Conservation (phyloP, 2,888 invertebrate genomes). For the Lasiommata megera region DNA sequence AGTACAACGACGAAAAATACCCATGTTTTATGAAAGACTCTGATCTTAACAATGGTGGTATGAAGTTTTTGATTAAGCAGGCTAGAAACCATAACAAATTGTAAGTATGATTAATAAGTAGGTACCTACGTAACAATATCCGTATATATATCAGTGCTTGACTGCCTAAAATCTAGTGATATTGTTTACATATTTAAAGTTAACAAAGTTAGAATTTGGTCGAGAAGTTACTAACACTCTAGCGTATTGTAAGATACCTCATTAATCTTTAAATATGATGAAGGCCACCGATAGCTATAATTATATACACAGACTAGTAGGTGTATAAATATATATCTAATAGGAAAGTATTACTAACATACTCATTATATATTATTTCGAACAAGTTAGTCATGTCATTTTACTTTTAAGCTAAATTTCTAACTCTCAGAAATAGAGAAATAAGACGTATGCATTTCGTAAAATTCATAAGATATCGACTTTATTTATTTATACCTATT, state of each 20-base stretch:
- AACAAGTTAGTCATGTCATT: conserved; percentile 5
- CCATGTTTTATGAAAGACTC: too few relatives aligned
- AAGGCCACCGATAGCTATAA: conserved; percentile 68
- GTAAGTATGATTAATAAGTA: neutral
- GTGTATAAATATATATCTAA: conserved; percentile 53
- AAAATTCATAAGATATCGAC: conserved; percentile 12
- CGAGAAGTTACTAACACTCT: conserved; percentile 47
- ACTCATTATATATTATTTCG: conserved; percentile 5
- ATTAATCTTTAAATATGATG: conserved; percentile 49
- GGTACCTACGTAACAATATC: conserved; percentile 6
- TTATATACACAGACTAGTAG: conserved; percentile 54
- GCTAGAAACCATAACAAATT: neutral
- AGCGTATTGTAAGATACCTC: conserved; percentile 24
- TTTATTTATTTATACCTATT: neutral
- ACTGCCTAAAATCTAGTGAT: conserved; percentile 56
- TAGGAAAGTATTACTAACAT: conserved; percentile 58
- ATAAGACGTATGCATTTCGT: neutral
- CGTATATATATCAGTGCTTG: conserved; percentile 11
- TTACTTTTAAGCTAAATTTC: neutral
- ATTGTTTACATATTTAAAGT: conserved; percentile 43
- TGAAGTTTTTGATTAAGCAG: too few relatives aligned
- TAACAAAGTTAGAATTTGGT: conserved; percentile 63
- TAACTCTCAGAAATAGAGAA: conserved; percentile 5
- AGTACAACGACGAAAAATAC: too few relatives aligned
- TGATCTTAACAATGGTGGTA: too few relatives aligned